Conservation (phyloP, 2,797 vertebrate genomes). For the Gallinago nigripennis region DNA sequence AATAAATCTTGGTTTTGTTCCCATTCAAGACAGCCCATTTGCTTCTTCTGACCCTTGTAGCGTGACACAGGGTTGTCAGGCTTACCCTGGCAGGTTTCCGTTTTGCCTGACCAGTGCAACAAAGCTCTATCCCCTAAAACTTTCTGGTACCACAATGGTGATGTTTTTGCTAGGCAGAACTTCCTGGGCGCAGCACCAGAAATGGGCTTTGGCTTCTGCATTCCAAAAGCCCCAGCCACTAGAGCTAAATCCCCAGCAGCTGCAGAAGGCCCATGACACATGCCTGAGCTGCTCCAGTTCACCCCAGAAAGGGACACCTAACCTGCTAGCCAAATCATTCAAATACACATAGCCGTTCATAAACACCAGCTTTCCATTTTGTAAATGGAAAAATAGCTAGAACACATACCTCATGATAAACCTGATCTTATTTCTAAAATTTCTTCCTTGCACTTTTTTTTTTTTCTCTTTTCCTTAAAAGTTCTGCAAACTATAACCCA, state of each 20-base stretch:
- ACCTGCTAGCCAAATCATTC: neutral
- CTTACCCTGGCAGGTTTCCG: neutral
- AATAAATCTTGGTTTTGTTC: neutral
- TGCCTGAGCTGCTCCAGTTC: neutral
- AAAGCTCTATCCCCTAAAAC: neutral
- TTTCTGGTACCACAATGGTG: neutral
- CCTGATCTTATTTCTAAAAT: neutral
- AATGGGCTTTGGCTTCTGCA: neutral
- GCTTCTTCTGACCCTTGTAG: neutral
- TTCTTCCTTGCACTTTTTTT: neutral
- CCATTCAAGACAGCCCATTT: neutral
- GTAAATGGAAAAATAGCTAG: slow-evolving; percentile 16
- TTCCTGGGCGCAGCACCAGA: neutral
- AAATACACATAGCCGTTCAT: neutral
- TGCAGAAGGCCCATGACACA: neutral
- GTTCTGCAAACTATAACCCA: neutral
- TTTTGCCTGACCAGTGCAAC: neutral
- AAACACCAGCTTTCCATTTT: neutral
- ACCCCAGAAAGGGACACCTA: neutral
- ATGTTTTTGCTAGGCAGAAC: neutral
- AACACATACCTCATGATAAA: neutral
- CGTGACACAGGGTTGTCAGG: neutral
- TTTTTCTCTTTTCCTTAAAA: neutral
- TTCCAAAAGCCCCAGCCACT: neutral
- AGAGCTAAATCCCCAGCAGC: neutral